phyloP scores from a whole-genome alignment of 2,113 vertebrate genomes.

The Oncorhynchus masou region DNA sequence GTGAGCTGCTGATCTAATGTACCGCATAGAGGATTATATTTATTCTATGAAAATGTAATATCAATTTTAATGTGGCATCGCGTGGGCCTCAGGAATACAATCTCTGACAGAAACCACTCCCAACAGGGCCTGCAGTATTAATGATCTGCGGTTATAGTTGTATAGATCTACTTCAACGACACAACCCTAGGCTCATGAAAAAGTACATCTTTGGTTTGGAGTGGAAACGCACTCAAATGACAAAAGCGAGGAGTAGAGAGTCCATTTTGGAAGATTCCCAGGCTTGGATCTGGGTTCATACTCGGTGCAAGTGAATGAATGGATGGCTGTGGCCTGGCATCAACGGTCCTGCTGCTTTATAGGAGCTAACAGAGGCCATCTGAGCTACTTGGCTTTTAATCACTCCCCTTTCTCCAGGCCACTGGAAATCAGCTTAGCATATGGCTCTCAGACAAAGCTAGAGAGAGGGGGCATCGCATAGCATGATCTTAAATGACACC shows the following conservation, averaged over 20 bases:
- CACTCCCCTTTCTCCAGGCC: slow-evolving; percentile 25
- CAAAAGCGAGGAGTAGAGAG: slow-evolving; percentile 23
- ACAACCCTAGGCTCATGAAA: slow-evolving; percentile 54
- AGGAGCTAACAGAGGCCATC: slow-evolving; percentile 36
- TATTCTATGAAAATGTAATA: slow-evolving; percentile 63
- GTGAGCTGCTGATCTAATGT: slow-evolving; percentile 51
- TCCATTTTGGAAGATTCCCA: slow-evolving; percentile 37
- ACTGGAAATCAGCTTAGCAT: slow-evolving; percentile 41
- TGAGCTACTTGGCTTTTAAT: slow-evolving; percentile 55
- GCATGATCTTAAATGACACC: background rate
- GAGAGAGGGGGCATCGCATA: background rate
- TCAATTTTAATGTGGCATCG: slow-evolving; percentile 63
- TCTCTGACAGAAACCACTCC: slow-evolving; percentile 56
- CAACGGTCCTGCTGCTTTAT: slow-evolving; percentile 27
- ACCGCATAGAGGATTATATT: slow-evolving; percentile 52
- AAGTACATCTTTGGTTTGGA: slow-evolving; percentile 58
- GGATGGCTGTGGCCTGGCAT: slow-evolving; percentile 13
- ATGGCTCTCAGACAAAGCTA: background rate
- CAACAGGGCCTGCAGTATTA: slow-evolving; percentile 73
- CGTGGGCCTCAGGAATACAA: slow-evolving; percentile 53
- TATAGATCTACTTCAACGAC: slow-evolving; percentile 31
- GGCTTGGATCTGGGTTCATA: slow-evolving; percentile 41
- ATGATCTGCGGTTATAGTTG: slow-evolving; percentile 46
- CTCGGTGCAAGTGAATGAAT: slow-evolving; percentile 36
- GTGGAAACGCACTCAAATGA: slow-evolving; percentile 41